These are phyloP conservation scores for Leuctra nigra DNA, from an alignment of 2,888 invertebrate species.

Conservation along the genomic window DNA sequence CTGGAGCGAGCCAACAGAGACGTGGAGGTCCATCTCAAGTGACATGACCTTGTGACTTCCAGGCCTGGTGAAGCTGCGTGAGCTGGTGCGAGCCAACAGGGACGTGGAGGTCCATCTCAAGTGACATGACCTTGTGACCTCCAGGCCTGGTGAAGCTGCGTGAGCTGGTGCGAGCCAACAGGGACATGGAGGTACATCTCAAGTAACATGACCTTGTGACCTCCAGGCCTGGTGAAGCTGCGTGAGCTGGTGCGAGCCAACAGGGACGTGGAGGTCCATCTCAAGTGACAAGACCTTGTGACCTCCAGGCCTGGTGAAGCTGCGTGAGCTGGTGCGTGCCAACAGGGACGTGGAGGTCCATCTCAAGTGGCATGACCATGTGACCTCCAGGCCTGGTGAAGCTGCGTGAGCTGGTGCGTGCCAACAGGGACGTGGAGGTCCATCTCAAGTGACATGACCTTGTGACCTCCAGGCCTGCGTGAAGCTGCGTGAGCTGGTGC, in stretches of 20 bases:
- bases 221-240: constrained; percentile 63
- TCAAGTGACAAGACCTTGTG: too few relatives aligned
- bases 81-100: constrained; percentile 55
- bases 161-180: constrained; percentile 57
- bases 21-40: constrained; percentile 63
- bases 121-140: too few relatives aligned
- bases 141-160: constrained; percentile 65
- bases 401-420: too few relatives aligned
- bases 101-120: constrained; percentile 62
- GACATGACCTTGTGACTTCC: too few relatives aligned
- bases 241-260: constrained; percentile 62
- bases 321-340: constrained; percentile 62
- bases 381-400: too few relatives aligned
- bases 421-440: too few relatives aligned
- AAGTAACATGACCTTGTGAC: too few relatives aligned
- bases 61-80: constrained; percentile 65
- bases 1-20: constrained; percentile 55
- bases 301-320: constrained; percentile 63
- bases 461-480: constrained; percentile 66
- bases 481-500: constrained; percentile 60
- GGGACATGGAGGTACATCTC: constrained; percentile 61
- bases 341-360: constrained; percentile 57
- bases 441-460: too few relatives aligned
- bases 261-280: constrained; percentile 56
- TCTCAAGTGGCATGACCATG: too few relatives aligned